A percentile compares a stretch with the other conserved stretches of the same genome.
Conservation (phyloP, 2,113 vertebrate species). For the Delphinapterus leucas region DNA sequence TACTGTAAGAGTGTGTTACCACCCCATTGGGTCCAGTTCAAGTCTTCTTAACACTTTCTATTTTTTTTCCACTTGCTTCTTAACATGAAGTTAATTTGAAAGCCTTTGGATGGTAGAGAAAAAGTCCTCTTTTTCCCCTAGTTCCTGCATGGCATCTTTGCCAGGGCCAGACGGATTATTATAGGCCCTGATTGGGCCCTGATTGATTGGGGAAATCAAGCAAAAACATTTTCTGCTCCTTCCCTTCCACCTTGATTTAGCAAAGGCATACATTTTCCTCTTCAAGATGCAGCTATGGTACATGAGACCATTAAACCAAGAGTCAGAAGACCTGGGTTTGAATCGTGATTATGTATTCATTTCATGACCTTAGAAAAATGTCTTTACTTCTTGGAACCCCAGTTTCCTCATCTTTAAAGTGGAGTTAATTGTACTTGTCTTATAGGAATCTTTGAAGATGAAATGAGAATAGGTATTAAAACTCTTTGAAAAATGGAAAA, state of each 20-base stretch:
- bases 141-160: neutral
- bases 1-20: neutral
- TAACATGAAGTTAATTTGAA: constrained; percentile 2
- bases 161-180: neutral
- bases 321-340: neutral
- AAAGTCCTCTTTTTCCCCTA: neutral
- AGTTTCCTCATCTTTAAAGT: constrained; percentile 33
- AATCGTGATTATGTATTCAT: neutral
- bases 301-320: neutral
- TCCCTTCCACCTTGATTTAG: neutral
- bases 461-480: neutral
- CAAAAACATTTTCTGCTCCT: neutral
- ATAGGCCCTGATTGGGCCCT: neutral
- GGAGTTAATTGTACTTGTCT: neutral
- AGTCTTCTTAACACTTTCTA: neutral
- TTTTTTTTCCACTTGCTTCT: neutral
- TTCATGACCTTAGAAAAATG: constrained; percentile 5
- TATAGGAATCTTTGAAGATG: constrained; percentile 8
- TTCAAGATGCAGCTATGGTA: neutral
- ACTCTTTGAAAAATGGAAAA: constrained; percentile 1
- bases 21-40: neutral
- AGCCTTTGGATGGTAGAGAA: neutral
- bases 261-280: neutral
- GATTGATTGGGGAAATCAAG: neutral
- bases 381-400: neutral